Conservation (phyloP, 1,140 invertebrate species). For the Drosophila orena region DNA sequence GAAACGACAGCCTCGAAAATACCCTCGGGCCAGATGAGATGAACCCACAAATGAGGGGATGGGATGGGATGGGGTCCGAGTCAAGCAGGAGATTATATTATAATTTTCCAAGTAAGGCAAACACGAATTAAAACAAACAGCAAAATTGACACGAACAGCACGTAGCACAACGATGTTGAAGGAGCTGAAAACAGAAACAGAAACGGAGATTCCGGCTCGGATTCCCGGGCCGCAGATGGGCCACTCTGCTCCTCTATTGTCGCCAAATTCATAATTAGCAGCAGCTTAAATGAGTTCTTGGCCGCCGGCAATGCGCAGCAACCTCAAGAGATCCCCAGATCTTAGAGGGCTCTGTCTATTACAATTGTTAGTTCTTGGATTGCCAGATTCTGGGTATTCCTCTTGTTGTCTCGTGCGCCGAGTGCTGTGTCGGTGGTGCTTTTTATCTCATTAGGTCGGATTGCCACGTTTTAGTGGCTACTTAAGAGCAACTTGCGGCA, state of each 20-base stretch:
- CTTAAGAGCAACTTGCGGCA: slow-evolving; percentile 58
- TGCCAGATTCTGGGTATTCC: slow-evolving; percentile 42
- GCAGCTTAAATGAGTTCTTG: slow-evolving; percentile 46
- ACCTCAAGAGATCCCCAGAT: slow-evolving; percentile 34
- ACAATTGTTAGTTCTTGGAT: slow-evolving; percentile 58
- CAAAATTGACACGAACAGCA: slow-evolving; percentile 83
- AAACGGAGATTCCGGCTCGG: slow-evolving; percentile 9
- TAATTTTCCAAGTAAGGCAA: slow-evolving; percentile 80
- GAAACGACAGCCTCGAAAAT: slow-evolving; percentile 33
- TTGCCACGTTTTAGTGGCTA: slow-evolving; percentile 62
- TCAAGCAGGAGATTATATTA: slow-evolving; percentile 70
- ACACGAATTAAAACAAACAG: slow-evolving; percentile 66
- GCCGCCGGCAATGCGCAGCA: slow-evolving; percentile 58
- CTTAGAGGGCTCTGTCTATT: slow-evolving; percentile 34
- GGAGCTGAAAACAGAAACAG: slow-evolving; percentile 42
- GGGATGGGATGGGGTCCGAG: slow-evolving; percentile 5
- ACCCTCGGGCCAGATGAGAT: slow-evolving; percentile 20
- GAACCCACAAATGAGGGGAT: slow-evolving; percentile 7
- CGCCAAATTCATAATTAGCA: slow-evolving; percentile 80
- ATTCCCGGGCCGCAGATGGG: slow-evolving; percentile 25
- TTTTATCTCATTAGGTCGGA: slow-evolving; percentile 61
- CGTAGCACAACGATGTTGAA: slow-evolving; percentile 64
- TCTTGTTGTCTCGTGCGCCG: slow-evolving; percentile 23
- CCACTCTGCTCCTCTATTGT: slow-evolving; percentile 47
- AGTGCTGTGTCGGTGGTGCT: slow-evolving; percentile 37